Evolutionary conservation across 2,888 invertebrate genomes (phyloP).

Genomic region (Synergus gifuensis): DNA sequence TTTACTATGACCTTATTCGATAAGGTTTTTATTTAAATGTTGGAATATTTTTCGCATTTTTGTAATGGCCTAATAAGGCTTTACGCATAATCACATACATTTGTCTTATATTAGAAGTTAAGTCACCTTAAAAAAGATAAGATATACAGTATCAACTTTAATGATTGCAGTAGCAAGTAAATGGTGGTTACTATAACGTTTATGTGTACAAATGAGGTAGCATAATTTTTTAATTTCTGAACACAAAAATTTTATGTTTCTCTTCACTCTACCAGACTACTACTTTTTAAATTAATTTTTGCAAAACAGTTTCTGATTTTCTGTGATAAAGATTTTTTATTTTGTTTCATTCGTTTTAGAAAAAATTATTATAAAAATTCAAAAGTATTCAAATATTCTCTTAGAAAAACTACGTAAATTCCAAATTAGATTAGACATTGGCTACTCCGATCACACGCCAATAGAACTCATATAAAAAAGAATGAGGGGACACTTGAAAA

Average conservation of each 20-base stretch:
- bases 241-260: neutral
- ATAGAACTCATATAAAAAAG: neutral
- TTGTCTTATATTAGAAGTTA: neutral
- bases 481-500: neutral
- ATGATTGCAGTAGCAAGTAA: slow-evolving; percentile 3
- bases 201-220: neutral
- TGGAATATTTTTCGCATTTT: neutral
- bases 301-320: neutral
- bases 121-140: slow-evolving; percentile 7
- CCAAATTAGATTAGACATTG: neutral
- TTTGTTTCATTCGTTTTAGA: too few species aligned
- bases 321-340: neutral
- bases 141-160: neutral
- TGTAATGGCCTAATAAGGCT: neutral
- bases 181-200: neutral
- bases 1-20: slow-evolving; percentile 2
- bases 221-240: slow-evolving; percentile 2
- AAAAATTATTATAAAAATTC: too few species aligned
- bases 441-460: neutral
- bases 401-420: too few species aligned
- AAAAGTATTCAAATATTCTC: too few species aligned
- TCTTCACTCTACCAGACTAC: neutral
- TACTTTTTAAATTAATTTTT: slow-evolving; percentile 7
- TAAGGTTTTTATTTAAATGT: slow-evolving; percentile 7
- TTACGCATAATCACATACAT: neutral